Conservation (phyloP, 2,797 vertebrate species). For the Coccyzus lansbergi region DNA sequence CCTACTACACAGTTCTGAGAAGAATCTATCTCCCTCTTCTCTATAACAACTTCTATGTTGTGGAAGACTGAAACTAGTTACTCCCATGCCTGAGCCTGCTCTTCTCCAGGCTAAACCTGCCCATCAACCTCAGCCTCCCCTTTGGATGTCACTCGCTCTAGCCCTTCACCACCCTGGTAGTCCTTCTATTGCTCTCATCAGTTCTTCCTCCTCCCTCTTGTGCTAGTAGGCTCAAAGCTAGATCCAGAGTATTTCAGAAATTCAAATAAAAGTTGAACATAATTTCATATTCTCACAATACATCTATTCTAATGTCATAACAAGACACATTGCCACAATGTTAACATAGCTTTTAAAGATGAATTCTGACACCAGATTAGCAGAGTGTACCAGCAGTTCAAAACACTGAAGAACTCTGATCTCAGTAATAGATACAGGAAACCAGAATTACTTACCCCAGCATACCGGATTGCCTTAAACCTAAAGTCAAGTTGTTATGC, state of each 20-base stretch:
- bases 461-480: neutral
- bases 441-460: neutral
- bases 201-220: neutral
- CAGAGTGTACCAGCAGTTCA: neutral
- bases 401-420: neutral
- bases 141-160: neutral
- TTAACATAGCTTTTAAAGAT: neutral
- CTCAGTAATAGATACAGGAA: neutral
- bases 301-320: neutral
- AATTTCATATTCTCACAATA: neutral
- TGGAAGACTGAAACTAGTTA: neutral
- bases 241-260: neutral
- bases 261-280: neutral
- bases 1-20: neutral
- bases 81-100: neutral
- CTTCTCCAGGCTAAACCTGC: neutral
- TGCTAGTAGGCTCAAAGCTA: neutral
- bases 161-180: neutral
- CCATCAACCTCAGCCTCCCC: neutral
- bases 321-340: neutral
- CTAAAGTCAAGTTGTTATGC: neutral
- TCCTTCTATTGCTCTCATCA: neutral
- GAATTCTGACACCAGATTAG: neutral
- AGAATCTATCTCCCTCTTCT: neutral
- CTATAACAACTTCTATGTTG: rapidly evolving